These are phyloP conservation scores for Puma concolor DNA, from an alignment of 2,113 vertebrate species.

Conservation along the genomic window DNA sequence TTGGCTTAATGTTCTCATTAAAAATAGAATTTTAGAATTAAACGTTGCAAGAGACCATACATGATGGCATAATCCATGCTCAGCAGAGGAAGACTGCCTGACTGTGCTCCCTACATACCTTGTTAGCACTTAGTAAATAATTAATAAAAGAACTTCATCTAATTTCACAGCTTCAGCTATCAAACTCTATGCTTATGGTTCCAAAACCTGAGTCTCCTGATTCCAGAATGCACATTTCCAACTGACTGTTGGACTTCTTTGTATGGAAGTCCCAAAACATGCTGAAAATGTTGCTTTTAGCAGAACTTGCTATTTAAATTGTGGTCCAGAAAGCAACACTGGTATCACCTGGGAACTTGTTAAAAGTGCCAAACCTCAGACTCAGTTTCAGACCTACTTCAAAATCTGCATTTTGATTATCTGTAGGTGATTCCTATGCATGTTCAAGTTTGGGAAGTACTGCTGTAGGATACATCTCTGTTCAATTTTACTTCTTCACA, in stretches of 20 bases:
- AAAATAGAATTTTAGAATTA: conserved; percentile 73
- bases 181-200: background rate
- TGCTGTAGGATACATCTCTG: background rate
- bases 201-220: background rate
- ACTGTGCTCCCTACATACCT: background rate
- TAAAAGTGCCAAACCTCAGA: background rate
- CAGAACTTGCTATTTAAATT: background rate
- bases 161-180: background rate
- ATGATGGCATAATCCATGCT: conserved; percentile 16
- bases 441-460: background rate
- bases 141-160: conserved; percentile 11
- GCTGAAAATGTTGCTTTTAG: background rate
- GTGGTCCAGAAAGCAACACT: background rate
- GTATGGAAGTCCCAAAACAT: background rate
- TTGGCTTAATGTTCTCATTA: conserved; percentile 69
- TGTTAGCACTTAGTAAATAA: conserved; percentile 58
- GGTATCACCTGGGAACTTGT: background rate
- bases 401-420: background rate
- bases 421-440: background rate
- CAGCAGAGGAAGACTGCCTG: background rate
- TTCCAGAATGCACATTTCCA: background rate
- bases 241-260: background rate
- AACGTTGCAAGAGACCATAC: background rate
- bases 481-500: conserved; percentile 37
- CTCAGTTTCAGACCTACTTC: background rate